Evolutionary conservation across 2,113 vertebrate species (phyloP).

Genomic region (Oryzias celebensis): DNA sequence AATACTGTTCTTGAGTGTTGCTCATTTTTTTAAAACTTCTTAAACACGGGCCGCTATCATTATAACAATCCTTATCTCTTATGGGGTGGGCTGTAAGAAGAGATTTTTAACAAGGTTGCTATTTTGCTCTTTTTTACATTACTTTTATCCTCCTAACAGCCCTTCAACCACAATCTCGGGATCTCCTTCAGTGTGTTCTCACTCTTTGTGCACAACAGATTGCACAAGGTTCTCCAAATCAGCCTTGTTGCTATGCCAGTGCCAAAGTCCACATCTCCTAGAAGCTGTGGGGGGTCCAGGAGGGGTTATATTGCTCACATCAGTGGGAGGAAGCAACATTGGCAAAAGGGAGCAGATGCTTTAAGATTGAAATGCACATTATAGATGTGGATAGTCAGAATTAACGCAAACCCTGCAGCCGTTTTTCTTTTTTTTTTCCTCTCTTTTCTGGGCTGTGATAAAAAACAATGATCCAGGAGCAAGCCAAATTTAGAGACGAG

Average conservation of each 20-base stretch:
- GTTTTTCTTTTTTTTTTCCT: conserved; percentile 1
- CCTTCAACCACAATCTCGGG: not conserved
- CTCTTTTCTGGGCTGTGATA: conserved; percentile 44
- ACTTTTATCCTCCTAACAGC: not conserved
- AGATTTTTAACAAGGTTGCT: conserved; percentile 2
- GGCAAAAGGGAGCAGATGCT: not conserved
- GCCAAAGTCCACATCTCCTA: not conserved
- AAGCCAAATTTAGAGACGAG: conserved; percentile 67
- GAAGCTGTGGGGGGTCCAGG: conserved; percentile 20
- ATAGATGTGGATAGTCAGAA: conserved; percentile 45
- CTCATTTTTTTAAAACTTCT: conserved; percentile 46
- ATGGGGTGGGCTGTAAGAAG: conserved; percentile 4
- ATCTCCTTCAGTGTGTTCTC: not conserved
- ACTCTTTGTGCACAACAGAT: not conserved
- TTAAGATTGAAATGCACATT: conserved; percentile 44
- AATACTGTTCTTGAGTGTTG: conserved; percentile 59
- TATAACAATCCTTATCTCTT: conserved; percentile 1
- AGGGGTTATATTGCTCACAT: not conserved
- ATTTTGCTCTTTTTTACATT: conserved; percentile 4
- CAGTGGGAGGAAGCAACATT: conserved; percentile 17
- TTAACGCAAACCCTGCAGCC: conserved; percentile 32
- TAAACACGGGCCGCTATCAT: conserved; percentile 44
- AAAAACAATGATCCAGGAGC: conserved; percentile 73
- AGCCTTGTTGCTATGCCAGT: conserved; percentile 6
- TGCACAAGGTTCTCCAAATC: not conserved